Percentiles rank a stretch among this genome's conserved stretches.
Conservation (phyloP, 2,797 vertebrate species). For the Agapornis canus region DNA sequence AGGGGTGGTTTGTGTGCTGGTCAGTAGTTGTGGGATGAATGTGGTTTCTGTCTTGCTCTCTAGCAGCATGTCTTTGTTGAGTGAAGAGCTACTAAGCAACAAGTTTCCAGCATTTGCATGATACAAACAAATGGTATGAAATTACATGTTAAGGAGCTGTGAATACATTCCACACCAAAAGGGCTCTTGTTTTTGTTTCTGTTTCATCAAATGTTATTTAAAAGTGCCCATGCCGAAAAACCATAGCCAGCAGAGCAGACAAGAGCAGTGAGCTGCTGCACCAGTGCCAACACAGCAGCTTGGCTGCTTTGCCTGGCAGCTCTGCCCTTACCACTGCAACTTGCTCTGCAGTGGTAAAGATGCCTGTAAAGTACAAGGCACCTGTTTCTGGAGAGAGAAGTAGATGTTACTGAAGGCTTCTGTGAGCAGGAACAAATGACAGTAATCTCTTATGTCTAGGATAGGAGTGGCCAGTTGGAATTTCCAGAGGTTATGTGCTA, state of each 20-base stretch:
- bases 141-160: rapidly evolving
- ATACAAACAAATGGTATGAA: neutral
- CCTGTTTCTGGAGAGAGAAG: neutral
- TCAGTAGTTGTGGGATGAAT: neutral
- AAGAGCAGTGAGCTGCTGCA: rapidly evolving
- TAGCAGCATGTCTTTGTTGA: neutral
- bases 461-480: neutral
- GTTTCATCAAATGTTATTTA: neutral
- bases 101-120: rapidly evolving
- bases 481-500: neutral
- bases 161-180: neutral
- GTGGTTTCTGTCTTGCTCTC: neutral
- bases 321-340: neutral
- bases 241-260: neutral
- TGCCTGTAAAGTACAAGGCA: neutral
- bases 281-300: neutral
- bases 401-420: neutral
- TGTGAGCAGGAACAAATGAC: neutral
- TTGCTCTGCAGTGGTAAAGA: neutral
- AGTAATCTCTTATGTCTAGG: rapidly evolving
- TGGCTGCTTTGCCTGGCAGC: neutral
- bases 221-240: neutral
- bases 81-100: neutral
- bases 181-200: neutral
- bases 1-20: rapidly evolving